phyloP scores from a whole-genome alignment of 2,113 vertebrate species.

The Scophthalmus maximus region DNA sequence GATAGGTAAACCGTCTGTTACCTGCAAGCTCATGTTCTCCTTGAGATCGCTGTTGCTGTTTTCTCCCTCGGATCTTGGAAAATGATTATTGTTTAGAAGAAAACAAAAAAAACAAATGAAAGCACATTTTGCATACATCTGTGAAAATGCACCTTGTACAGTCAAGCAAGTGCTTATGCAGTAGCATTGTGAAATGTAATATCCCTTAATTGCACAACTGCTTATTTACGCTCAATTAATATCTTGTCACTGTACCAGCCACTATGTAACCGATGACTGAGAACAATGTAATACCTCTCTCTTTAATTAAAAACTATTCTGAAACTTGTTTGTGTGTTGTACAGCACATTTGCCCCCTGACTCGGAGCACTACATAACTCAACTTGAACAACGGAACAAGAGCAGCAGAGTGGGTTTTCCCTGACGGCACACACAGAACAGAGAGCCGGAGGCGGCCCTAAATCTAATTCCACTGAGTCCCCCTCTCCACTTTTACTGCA shows the following conservation, averaged over 20 bases:
- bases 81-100: constrained; percentile 11
- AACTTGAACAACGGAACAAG: constrained; percentile 57
- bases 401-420: constrained; percentile 58
- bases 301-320: constrained; percentile 79
- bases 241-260: constrained; percentile 73
- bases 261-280: constrained; percentile 73
- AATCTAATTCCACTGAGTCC: constrained; percentile 74
- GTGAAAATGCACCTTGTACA: constrained; percentile 75
- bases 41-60: constrained; percentile 41
- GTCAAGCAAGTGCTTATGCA: constrained; percentile 69
- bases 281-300: constrained; percentile 78
- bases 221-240: constrained; percentile 71
- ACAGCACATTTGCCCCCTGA: constrained; percentile 20
- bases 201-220: constrained; percentile 72
- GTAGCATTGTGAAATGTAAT: constrained; percentile 74
- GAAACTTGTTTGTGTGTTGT: constrained; percentile 57
- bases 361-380: constrained; percentile 54
- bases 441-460: constrained; percentile 65
- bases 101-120: constrained; percentile 45
- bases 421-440: constrained; percentile 66
- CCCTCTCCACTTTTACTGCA: constrained; percentile 73
- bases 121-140: constrained; percentile 71
- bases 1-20: constrained; percentile 16
- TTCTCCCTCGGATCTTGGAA: constrained; percentile 39
- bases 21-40: constrained; percentile 49